Evolutionary conservation across 1,140 invertebrate genomes (phyloP), one percentile per base, ranked within the genome.

Genomic region (Homarus americanus): DNA sequence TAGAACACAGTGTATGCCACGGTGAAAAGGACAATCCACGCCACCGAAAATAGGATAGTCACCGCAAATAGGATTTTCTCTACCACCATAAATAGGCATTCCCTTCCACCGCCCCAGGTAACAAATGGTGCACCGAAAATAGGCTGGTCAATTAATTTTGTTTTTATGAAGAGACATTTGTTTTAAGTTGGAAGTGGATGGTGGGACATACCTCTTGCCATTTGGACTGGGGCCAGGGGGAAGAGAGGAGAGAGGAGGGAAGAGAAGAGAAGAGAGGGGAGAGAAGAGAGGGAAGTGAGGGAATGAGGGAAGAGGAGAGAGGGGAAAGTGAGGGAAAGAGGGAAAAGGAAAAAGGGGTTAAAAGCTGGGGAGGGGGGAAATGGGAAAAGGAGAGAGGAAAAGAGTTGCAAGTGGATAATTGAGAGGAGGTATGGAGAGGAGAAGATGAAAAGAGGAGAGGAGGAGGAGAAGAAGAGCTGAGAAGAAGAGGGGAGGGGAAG

Each of bases 101-200:
- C 36, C 24, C 2, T 24, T 12, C 34, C 15, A 40, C 0, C 7
- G 40, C 41, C 76, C 4, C 76, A n/a, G 20, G 40, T 20, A 53
- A 41, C 3, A 44, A 79, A 79, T 44, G 44, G 76, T 32, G 41
- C 44, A 73, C 83, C 20, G 69, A 69, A 40, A 86, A 73, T 73
- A 86, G 83, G 69, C 41, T 32, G 7, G 66, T n/a, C 83, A 86
- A 86, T 86, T 86, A 86, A 86, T 86, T 86, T 53, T 73, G 69
- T 40, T 86, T 86, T 86, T 86, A 73, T 73, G 63, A 40, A 73
- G 66, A 28, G 36, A 72, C 69, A 66, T 73, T 86, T 86, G 83
- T 86, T 86, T 76, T 76, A 86, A 86, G 83, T 69, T 86, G 83
- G 73, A 86, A 75, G 83, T 86, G 83, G 83, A 76, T 76, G 72